Conservation (phyloP, 2,113 vertebrate species). For the Athene noctua region DNA sequence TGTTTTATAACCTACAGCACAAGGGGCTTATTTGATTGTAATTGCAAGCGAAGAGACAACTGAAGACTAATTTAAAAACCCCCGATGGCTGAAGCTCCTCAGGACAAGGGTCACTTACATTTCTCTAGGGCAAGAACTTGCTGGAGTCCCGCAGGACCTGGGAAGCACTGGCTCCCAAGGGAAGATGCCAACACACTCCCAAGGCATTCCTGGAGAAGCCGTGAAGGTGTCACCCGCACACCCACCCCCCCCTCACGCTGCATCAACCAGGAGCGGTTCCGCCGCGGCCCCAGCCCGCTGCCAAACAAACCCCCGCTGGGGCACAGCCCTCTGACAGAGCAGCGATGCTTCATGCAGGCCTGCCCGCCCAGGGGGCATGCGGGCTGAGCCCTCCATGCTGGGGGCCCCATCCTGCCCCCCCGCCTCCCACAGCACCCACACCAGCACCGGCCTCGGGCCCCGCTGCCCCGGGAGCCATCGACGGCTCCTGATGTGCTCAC, state of each 20-base stretch:
- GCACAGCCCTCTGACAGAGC: not conserved
- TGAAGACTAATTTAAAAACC: not conserved
- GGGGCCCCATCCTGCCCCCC: not conserved
- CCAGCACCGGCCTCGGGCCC: not conserved
- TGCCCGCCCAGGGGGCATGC: rapidly evolving
- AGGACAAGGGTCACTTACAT: not conserved
- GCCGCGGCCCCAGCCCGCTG: not conserved
- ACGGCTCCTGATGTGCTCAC: not conserved
- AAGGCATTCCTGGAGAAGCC: not conserved
- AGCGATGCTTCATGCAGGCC: not conserved
- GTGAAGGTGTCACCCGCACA: not conserved
- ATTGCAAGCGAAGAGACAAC: not conserved
- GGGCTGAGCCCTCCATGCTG: not conserved
- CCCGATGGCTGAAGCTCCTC: not conserved
- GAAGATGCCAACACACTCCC: not conserved
- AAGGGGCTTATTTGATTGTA: not conserved
- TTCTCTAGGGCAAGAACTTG: not conserved
- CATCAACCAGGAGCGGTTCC: not conserved
- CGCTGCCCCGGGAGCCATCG: rapidly evolving
- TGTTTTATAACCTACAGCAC: not conserved
- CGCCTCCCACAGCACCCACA: not conserved
- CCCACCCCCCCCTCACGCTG: not conserved
- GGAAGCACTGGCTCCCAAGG: not conserved
- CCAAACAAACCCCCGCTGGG: not conserved
- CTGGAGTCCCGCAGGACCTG: not conserved